Conservation (phyloP, 2,113 vertebrate genomes). For the Mohoua ochrocephala region DNA sequence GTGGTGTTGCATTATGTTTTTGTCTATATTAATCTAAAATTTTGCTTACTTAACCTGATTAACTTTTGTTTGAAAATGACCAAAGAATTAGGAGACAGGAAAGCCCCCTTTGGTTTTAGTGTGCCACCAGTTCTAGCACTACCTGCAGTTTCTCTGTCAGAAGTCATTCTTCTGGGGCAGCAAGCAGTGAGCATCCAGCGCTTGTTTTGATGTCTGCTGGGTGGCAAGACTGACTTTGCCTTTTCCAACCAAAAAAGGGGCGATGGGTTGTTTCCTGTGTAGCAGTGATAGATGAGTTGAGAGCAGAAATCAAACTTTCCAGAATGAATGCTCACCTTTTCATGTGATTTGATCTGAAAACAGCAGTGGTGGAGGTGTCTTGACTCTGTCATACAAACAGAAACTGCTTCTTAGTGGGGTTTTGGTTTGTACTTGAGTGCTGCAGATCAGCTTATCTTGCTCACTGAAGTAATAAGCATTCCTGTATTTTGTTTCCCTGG, state of each 20-base stretch:
- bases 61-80: neutral
- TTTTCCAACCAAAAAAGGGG: neutral
- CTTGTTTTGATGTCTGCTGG: neutral
- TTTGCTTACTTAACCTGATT: neutral
- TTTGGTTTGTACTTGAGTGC: neutral
- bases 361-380: neutral
- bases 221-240: neutral
- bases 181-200: neutral
- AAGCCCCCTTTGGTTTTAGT: neutral
- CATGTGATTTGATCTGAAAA: neutral
- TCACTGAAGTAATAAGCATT: neutral
- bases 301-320: neutral
- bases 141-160: neutral
- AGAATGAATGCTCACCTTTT: neutral
- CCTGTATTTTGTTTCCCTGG: neutral
- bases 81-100: neutral
- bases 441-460: neutral
- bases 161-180: neutral
- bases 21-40: neutral
- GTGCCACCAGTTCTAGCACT: neutral
- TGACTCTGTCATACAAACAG: neutral
- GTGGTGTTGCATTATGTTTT: neutral
- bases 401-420: neutral
- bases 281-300: neutral
- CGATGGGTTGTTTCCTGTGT: fast-evolving